Percentiles rank a stretch among this genome's conserved stretches.
Conservation (phyloP, 2,113 vertebrate species). For the Arizona elegans region DNA sequence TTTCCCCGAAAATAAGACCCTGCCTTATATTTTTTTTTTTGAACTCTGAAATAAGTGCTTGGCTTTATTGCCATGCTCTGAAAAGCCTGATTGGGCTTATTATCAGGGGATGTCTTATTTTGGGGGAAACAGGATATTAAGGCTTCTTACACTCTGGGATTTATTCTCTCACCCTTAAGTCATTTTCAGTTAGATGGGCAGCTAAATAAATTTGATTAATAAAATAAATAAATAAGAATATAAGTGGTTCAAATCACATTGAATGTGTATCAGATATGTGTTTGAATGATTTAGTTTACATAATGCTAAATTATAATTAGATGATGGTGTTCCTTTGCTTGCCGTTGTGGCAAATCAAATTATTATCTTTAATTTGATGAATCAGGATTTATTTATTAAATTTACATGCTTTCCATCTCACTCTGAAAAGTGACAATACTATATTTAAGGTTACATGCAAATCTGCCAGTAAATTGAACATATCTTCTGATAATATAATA, state of each 20-base stretch:
- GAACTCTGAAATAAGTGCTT: too few relatives aligned
- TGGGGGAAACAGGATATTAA: background rate
- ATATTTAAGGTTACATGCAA: background rate
- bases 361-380: background rate
- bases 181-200: background rate
- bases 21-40: too few relatives aligned
- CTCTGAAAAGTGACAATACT: background rate
- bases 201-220: too few relatives aligned
- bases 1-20: too few relatives aligned
- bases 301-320: background rate
- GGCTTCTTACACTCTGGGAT: background rate
- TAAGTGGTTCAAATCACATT: background rate
- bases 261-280: background rate
- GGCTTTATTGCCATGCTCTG: too few relatives aligned
- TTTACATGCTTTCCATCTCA: background rate
- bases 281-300: background rate
- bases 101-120: too few relatives aligned
- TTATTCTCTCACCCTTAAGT: background rate
- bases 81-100: too few relatives aligned
- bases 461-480: background rate
- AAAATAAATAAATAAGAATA: background rate
- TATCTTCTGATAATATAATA: background rate
- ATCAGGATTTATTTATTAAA: background rate
- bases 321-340: background rate
- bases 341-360: background rate